Evolutionary conservation across 2,888 invertebrate genomes (phyloP), one percentile per base, ranked within the genome.

Genomic region (Chymomyza procnemis): DNA sequence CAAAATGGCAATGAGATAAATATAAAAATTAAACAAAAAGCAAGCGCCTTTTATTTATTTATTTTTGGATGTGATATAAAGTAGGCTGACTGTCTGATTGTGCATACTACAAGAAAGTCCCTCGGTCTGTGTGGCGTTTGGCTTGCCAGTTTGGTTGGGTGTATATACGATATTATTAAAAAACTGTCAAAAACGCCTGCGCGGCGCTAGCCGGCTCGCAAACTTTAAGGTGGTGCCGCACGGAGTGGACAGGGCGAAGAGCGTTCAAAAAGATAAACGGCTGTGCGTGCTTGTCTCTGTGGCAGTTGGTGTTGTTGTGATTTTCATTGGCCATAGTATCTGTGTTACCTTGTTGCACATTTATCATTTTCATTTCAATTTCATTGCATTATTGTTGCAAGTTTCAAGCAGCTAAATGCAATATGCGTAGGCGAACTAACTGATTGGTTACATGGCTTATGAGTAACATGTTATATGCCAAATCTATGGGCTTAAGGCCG

Each of bases 371-470:
- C 76, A 82, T 80, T 83, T 83, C 83, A 79, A 83, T 85, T 83
- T 79, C 69, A 71, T 84, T 78, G 82, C 85, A 83, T 79, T 86
- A 84, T 84, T 86, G 76, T 86, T 75, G 81, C 76, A 76, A 71
- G 78, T 77, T 46, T 56, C 52, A 41, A 62, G 55, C 50, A 54
- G 14, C 16, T 60, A 56, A 18, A 55, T 46, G 55, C 66, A 69
- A 54, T 19, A 54, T 60, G 75, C 76, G 88, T 89, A 77, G 88
- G 88, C 76, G 88, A 88, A 89, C 88, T 85, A 80, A 78, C 83
- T 87, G 88, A 89, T 88, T 88, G 89, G 82, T 80, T 81, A 76
- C 78, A 80, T 79, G 78, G 78, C 87, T 86, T 75, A 87, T 83
- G 87, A 78, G 83, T 82, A 87, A 85, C 78, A 81, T 54, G 74